Conservation (phyloP, 2,113 vertebrate genomes). For the Epinephelus cyanopodus region DNA sequence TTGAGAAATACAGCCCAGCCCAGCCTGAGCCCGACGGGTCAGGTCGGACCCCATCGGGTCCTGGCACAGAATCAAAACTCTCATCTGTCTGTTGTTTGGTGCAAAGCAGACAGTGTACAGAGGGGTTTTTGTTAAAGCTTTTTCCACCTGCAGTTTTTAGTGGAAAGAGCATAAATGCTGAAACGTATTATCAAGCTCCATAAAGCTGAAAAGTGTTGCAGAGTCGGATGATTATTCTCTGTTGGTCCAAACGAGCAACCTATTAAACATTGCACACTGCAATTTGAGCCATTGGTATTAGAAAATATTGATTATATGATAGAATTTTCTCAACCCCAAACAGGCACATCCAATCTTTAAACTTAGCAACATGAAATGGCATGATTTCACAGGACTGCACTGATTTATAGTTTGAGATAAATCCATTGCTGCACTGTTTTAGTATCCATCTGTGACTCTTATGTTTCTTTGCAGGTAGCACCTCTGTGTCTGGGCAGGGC, state of each 20-base stretch:
- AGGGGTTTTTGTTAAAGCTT: background rate
- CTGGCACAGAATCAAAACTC: too few relatives aligned
- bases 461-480: constrained; percentile 87
- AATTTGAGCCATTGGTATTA: background rate
- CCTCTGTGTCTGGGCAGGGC: constrained; percentile 96
- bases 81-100: background rate
- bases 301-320: background rate
- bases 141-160: too few relatives aligned
- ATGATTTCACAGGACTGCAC: background rate
- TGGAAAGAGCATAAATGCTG: too few relatives aligned
- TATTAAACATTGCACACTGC: background rate
- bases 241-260: background rate
- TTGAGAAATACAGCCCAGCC: too few relatives aligned
- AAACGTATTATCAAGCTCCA: background rate
- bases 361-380: background rate
- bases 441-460: background rate
- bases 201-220: background rate
- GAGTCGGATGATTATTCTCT: background rate
- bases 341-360: background rate
- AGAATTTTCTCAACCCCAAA: background rate
- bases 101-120: background rate
- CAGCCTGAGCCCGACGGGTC: too few relatives aligned
- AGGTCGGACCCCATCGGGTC: too few relatives aligned
- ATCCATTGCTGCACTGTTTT: background rate
- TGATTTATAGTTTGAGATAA: background rate